Evolutionary conservation across 2,888 invertebrate genomes (phyloP).

Genomic region (Phania funesta): DNA sequence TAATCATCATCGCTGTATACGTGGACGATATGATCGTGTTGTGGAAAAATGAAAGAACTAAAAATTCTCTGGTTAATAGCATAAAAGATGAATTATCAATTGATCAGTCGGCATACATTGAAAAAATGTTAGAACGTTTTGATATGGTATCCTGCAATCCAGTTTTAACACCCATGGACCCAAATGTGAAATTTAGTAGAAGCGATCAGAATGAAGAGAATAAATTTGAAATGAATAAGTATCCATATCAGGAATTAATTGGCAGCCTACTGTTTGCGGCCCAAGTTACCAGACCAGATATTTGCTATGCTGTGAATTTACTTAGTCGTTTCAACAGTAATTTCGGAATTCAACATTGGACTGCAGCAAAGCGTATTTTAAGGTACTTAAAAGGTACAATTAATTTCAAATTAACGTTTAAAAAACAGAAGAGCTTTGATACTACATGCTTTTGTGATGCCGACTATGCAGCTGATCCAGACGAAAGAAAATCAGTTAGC

Average conservation of each 20-base stretch:
- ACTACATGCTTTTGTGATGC: slow-evolving; percentile 22
- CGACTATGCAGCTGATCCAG: slow-evolving; percentile 13
- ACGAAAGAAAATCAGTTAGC: slow-evolving; percentile 17
- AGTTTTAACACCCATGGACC: no score
- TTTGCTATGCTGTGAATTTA: slow-evolving; percentile 32
- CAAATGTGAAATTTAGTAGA: no score
- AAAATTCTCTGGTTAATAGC: no score
- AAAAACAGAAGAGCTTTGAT: neutral
- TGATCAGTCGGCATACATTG: neutral
- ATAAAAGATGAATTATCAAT: neutral
- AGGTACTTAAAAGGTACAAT: no score
- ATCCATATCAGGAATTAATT: slow-evolving; percentile 39
- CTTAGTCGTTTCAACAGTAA: slow-evolving; percentile 47
- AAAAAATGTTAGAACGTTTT: slow-evolving; percentile 14
- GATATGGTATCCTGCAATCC: no score
- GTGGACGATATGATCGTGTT: no score
- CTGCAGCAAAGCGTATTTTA: slow-evolving; percentile 5
- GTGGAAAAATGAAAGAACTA: no score
- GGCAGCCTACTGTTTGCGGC: slow-evolving; percentile 33
- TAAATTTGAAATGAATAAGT: neutral
- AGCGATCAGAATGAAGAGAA: neutral
- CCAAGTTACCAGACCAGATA: slow-evolving; percentile 37
- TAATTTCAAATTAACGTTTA: neutral
- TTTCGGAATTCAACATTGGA: no score
- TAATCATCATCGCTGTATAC: no score